Evolutionary conservation across 2,113 vertebrate genomes (phyloP).

Genomic region (Lepisosteus oculatus): DNA sequence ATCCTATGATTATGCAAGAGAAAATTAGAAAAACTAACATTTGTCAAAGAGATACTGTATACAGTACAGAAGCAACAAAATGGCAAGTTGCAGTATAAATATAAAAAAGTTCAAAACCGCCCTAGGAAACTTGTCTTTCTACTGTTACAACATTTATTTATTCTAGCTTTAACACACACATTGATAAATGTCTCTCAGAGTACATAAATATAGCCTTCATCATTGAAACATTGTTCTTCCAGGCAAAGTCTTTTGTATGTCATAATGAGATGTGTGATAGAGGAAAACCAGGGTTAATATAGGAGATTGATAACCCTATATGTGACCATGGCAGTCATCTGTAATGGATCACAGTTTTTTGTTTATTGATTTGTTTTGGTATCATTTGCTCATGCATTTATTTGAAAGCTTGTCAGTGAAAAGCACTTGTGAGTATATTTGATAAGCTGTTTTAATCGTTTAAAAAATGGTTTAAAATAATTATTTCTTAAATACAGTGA

Average conservation of each 20-base stretch:
- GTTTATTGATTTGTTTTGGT: constrained; percentile 29
- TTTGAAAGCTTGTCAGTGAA: background rate
- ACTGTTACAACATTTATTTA: background rate
- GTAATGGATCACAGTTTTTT: background rate
- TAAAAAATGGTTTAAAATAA: no score
- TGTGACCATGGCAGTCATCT: constrained; percentile 2
- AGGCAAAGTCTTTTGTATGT: background rate
- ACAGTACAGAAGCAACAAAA: no score
- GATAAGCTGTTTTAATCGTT: no score
- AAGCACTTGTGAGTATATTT: no score
- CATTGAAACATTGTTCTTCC: background rate
- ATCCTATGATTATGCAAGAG: no score
- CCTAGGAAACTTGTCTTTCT: no score
- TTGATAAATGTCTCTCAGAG: constrained; percentile 20
- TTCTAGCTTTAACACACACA: constrained; percentile 15
- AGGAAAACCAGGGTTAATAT: constrained; percentile 24
- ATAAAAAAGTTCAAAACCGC: no score
- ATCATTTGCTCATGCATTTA: constrained; percentile 20
- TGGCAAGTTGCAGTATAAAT: no score
- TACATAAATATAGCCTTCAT: constrained; percentile 9
- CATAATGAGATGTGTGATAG: constrained; percentile 7
- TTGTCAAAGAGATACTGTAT: no score
- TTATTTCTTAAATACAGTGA: no score
- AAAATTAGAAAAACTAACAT: no score
- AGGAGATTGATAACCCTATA: constrained; percentile 15